phyloP scores from a whole-genome alignment of 2,113 vertebrate genomes.

The Patagioenas fasciata region DNA sequence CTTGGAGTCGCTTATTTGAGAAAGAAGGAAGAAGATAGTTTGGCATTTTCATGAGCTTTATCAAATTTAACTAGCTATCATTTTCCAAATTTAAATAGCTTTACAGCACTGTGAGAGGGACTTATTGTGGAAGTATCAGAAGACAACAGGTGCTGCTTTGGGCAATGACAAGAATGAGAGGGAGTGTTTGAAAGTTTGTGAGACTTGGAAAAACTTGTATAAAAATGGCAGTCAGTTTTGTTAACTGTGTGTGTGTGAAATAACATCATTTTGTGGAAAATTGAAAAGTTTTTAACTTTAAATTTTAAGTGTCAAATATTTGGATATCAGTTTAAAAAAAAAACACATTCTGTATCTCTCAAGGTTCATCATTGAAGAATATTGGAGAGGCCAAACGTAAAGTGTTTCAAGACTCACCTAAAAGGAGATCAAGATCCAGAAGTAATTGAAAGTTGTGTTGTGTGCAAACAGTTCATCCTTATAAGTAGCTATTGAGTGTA shows the following conservation, averaged over 20 bases:
- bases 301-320: conserved; percentile 57
- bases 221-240: conserved; percentile 59
- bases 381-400: conserved; percentile 67
- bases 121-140: conserved; percentile 23
- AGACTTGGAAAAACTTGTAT: conserved; percentile 62
- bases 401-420: conserved; percentile 70
- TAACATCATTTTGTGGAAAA: conserved; percentile 53
- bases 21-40: conserved; percentile 8
- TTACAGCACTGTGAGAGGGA: neutral
- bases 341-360: conserved; percentile 64
- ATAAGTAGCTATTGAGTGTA: conserved; percentile 42
- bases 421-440: conserved; percentile 73
- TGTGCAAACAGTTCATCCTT: conserved; percentile 48
- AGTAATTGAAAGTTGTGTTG: conserved; percentile 70
- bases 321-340: conserved; percentile 63
- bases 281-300: conserved; percentile 43
- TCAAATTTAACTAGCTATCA: conserved; percentile 6
- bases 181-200: conserved; percentile 54
- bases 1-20: conserved; percentile 8
- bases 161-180: conserved; percentile 62
- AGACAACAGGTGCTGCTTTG: conserved; percentile 53
- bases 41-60: conserved; percentile 6
- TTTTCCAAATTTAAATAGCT: conserved; percentile 44
- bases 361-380: conserved; percentile 69
- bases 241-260: conserved; percentile 58